Evolutionary conservation across 2,113 vertebrate genomes (phyloP).

Genomic region (Muntiacus muntjak): DNA sequence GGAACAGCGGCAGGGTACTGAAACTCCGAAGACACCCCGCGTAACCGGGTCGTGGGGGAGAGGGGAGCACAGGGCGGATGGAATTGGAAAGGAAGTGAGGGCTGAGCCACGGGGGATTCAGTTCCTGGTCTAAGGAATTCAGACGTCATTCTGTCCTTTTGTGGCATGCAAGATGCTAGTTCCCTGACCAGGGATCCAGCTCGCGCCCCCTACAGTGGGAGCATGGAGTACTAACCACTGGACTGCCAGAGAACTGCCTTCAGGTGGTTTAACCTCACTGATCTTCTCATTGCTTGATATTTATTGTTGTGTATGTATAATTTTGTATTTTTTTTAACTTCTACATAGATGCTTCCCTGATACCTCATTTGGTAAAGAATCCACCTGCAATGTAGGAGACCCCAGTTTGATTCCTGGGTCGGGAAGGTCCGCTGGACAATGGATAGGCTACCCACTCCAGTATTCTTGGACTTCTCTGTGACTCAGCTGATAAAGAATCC

Average conservation of each 20-base stretch:
- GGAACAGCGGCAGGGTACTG: rapidly evolving
- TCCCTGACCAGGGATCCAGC: neutral
- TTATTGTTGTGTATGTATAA: neutral
- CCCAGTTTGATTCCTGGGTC: neutral
- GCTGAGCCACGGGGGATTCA: rapidly evolving
- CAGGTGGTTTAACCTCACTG: neutral
- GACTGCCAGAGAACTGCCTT: neutral
- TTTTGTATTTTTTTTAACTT: neutral
- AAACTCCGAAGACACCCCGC: too few species aligned
- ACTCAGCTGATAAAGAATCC: neutral
- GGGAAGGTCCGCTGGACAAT: neutral
- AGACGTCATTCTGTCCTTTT: neutral
- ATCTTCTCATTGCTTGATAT: neutral
- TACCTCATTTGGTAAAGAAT: neutral
- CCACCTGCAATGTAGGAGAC: neutral
- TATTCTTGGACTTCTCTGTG: neutral
- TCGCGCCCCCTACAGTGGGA: rapidly evolving
- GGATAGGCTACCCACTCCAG: neutral
- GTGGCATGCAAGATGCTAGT: neutral
- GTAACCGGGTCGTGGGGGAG: rapidly evolving
- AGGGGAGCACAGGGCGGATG: rapidly evolving
- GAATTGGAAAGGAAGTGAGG: neutral
- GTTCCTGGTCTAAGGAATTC: rapidly evolving
- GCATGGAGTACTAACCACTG: neutral
- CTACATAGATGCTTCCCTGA: neutral